These are phyloP conservation scores for Hydrophis major DNA, from an alignment of 2,797 vertebrate species.

Conservation along the genomic window DNA sequence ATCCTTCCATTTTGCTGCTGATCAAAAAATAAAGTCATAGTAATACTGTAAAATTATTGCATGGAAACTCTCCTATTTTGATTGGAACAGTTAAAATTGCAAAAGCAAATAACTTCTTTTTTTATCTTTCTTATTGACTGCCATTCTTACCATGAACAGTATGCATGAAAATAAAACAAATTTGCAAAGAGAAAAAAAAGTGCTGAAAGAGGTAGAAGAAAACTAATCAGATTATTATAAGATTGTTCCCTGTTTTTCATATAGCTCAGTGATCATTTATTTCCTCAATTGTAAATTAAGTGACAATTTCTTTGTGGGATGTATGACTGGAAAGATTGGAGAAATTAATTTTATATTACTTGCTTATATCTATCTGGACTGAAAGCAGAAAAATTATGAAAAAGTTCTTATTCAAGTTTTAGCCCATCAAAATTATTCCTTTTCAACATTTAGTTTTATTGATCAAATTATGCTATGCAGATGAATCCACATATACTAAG, in stretches of 20 bases:
- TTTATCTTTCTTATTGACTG: background rate
- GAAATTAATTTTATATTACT: background rate
- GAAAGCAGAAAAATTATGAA: background rate
- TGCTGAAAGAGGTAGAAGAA: background rate
- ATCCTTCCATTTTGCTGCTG: background rate
- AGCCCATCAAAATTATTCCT: background rate
- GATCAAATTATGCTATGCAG: background rate
- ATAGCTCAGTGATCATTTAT: background rate
- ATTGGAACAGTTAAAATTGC: background rate
- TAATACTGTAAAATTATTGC: background rate
- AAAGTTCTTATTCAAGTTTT: background rate
- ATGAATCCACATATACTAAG: background rate
- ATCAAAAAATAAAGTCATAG: background rate
- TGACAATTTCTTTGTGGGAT: background rate
- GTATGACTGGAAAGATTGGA: background rate
- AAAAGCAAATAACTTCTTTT: background rate
- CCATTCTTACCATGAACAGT: background rate
- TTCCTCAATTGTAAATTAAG: background rate
- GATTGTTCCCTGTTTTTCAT: background rate
- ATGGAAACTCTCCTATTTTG: background rate
- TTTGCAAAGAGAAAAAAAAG: background rate
- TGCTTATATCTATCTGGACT: background rate
- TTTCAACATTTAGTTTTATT: background rate
- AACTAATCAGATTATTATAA: background rate
- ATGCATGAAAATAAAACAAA: background rate